Conservation (phyloP, 1,140 invertebrate genomes). For the Temnothorax nylanderi region DNA sequence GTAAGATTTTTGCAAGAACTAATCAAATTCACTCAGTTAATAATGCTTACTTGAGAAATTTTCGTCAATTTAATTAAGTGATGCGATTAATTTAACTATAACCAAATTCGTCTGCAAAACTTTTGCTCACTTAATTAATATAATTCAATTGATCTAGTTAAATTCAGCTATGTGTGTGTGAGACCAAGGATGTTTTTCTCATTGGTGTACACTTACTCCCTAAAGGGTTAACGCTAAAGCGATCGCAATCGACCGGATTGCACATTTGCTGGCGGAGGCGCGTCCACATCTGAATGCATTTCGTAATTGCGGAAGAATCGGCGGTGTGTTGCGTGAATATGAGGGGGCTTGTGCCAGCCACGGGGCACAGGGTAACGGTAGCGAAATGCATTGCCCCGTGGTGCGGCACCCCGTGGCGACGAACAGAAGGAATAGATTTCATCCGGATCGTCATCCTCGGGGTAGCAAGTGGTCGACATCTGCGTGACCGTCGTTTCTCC, state of each 20-base stretch:
- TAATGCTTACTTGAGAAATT: neutral
- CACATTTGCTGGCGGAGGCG: neutral
- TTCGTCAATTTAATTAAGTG: neutral
- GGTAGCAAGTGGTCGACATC: slow-evolving; percentile 68
- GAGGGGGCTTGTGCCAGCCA: neutral
- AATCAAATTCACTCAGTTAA: neutral
- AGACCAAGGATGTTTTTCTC: neutral
- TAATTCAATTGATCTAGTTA: neutral
- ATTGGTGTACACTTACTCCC: neutral
- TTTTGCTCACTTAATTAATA: neutral
- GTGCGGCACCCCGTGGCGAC: slow-evolving; percentile 56
- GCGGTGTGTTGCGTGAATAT: slow-evolving; percentile 2
- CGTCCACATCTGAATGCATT: slow-evolving; percentile 43
- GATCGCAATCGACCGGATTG: neutral
- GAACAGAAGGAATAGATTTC: slow-evolving; percentile 64
- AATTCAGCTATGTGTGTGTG: neutral
- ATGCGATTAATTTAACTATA: neutral
- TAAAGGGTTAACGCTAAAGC: slow-evolving; percentile 13
- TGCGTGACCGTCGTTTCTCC: slow-evolving; percentile 65
- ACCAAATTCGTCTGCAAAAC: neutral
- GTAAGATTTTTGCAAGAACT: too few relatives aligned
- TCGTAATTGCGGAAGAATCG: slow-evolving; percentile 60
- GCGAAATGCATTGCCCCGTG: neutral
- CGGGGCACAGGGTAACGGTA: neutral
- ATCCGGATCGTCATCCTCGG: slow-evolving; percentile 40